phyloP scores from a whole-genome alignment of 2,113 vertebrate species.

The Anas platyrhynchos region DNA sequence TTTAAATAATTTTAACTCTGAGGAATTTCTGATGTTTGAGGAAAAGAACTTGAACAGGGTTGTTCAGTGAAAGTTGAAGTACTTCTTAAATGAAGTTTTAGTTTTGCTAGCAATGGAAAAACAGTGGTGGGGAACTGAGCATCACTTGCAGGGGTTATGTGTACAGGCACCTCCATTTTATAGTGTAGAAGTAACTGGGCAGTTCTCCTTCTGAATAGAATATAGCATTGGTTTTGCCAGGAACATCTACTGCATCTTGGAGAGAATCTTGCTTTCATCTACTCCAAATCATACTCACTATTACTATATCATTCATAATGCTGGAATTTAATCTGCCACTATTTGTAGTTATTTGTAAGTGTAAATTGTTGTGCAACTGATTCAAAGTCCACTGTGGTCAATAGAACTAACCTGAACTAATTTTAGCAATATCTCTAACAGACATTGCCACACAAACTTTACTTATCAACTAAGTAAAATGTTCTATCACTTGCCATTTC shows the following conservation, averaged over 20 bases:
- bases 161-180: background rate
- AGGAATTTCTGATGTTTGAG: background rate
- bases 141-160: background rate
- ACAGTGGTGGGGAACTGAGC: background rate
- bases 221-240: background rate
- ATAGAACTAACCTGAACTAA: background rate
- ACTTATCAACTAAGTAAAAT: background rate
- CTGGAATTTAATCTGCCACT: background rate
- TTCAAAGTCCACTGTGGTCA: background rate
- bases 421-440: background rate
- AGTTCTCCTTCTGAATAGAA: background rate
- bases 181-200: background rate
- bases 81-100: background rate
- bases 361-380: background rate
- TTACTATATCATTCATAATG: fast-evolving
- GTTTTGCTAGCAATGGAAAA: background rate
- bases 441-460: background rate
- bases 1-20: background rate
- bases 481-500: background rate
- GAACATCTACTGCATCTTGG: background rate
- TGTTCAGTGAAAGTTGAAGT: background rate
- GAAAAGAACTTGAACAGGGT: background rate
- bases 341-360: background rate
- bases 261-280: background rate
- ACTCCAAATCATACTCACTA: background rate